phyloP scores from a whole-genome alignment of 2,113 vertebrate genomes.

The Callocephalon fimbriatum region DNA sequence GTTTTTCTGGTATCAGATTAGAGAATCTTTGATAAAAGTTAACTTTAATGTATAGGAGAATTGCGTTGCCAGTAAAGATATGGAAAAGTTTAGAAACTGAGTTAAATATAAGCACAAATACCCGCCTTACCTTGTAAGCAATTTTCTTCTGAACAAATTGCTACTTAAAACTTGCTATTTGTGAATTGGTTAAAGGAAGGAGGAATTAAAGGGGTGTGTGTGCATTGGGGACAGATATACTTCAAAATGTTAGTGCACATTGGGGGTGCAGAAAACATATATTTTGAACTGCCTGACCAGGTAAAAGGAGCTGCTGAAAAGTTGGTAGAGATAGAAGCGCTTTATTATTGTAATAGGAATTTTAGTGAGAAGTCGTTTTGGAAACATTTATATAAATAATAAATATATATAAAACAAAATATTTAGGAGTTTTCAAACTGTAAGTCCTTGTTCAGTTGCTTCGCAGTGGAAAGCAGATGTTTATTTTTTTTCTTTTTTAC shows the following conservation, averaged over 20 bases:
- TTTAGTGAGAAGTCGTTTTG: constrained; percentile 45
- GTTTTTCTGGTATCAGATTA: not conserved
- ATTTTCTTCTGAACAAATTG: not conserved
- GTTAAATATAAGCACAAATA: not conserved
- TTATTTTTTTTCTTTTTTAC: constrained; percentile 74
- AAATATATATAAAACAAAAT: constrained; percentile 47
- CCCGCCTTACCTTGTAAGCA: not conserved
- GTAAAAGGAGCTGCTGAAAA: constrained; percentile 9
- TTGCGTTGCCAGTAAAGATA: not conserved
- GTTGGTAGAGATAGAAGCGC: not conserved
- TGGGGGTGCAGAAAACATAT: not conserved
- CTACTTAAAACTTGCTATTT: not conserved
- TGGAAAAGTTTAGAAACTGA: not conserved
- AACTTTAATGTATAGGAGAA: not conserved
- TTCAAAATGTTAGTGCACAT: not conserved
- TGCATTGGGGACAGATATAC: not conserved
- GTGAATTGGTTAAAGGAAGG: not conserved
- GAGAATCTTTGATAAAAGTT: not conserved
- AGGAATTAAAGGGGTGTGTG: not conserved
- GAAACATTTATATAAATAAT: constrained; percentile 23
- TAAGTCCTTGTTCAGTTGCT: constrained; percentile 43
- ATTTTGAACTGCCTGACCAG: not conserved
- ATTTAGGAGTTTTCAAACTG: constrained; percentile 34
- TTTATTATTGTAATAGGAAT: constrained; percentile 38
- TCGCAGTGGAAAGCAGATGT: constrained; percentile 5